Evolutionary conservation across 2,888 invertebrate genomes (phyloP), one percentile per base, ranked within the genome.

Genomic region (Orthosia cruda): DNA sequence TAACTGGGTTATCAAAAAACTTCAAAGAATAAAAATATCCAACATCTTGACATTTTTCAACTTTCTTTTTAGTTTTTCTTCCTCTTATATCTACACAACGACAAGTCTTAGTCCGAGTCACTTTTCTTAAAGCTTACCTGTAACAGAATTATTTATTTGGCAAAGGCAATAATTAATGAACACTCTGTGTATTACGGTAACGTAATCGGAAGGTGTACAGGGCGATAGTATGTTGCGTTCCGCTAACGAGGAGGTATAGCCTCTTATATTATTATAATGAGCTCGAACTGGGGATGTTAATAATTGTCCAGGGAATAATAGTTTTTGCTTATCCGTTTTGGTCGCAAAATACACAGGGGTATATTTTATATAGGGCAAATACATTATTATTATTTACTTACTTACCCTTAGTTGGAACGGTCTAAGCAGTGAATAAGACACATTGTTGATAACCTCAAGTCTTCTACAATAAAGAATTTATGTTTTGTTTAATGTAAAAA

Each of bases 211-310:
- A 65, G 71, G 55, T 84, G 59, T 68, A 68, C 65, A 71, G 54
- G 61, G 20, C 74, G 68, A 71, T 84, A 84, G 84, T 84, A 58
- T 61, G 68, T 84, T 84, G 74, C 81, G 62, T 65, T 61, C 20
- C 49, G 23, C 68, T 81, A 84, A 81, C 75, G 69, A 81, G 81
- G 81, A 20, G 23, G 67, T 58, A 40, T 71, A 52, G 69, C 58
- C 58, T 61, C 40, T 63, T 45, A 57, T 64, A 71, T 71, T 67
- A 74, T 72, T 82, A 77, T 80, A 79, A 79, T 71, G 65, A 71
- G 68, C 50, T 20, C 54, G 62, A 40, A 58, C 26, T 62, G 75
- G 57, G 75, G 66, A 20, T 67, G 81, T 49, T 18, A 16, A 50
- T 52, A 26, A 52, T 20, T 7, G 49, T 16, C 3, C 13, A 20